A percentile compares a stretch with the other conserved stretches of the same genome.
phyloP scores from a whole-genome alignment of 2,113 vertebrate genomes.

The Antechinus stuartii region DNA sequence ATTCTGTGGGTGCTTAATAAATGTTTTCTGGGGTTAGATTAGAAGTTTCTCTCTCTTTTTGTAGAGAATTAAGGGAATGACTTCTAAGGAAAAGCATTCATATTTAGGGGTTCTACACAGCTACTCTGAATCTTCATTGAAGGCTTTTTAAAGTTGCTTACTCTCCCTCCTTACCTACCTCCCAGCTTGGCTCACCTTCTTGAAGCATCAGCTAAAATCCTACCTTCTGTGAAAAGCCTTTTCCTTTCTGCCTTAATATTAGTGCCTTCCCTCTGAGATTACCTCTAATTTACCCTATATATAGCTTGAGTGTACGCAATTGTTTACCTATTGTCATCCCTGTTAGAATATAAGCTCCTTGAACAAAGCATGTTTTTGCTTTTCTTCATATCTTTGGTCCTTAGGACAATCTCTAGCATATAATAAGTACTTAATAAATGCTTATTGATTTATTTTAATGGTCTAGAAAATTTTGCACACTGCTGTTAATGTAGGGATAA shows the following conservation, averaged over 20 bases:
- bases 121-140: neutral
- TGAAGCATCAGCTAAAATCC: neutral
- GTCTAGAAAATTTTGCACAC: neutral
- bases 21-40: neutral
- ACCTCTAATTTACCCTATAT: neutral
- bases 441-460: neutral
- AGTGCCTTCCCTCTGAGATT: neutral
- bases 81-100: neutral
- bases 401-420: neutral
- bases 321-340: neutral
- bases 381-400: neutral
- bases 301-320: neutral
- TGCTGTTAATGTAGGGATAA: neutral
- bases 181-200: neutral
- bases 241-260: neutral
- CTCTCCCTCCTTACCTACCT: neutral
- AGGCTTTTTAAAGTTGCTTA: neutral
- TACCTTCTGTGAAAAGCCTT: neutral
- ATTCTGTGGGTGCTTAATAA: neutral
- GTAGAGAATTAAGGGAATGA: neutral
- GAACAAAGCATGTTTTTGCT: neutral
- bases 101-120: neutral
- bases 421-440: neutral
- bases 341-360: neutral
- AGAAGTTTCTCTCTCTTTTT: neutral